Base-by-base conservation (phyloP, 1,140 invertebrate species). In the Drosophila grimshawi region DNA sequence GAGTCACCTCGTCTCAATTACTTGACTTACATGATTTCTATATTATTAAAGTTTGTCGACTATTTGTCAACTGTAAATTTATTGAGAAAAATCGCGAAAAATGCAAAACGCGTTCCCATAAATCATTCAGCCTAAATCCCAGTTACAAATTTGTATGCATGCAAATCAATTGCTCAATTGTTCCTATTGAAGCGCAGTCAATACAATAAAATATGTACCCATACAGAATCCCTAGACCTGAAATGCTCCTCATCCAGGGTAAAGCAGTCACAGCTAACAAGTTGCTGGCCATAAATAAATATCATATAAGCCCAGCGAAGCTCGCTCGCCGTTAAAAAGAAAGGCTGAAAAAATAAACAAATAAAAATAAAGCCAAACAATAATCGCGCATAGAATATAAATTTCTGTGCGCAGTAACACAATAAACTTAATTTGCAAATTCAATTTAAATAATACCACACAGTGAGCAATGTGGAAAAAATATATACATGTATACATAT, bases 341-440 rank as follows among this genome's bases (percentile, higher is more conserved):
- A 35, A 29, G 8, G 27, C 6, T 32, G 48, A 53, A 41, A 46
- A 74, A 39, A 68, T 29, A 49, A 39, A 61, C 57, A 53, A 52
- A 19, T 19, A 19, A 62, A 53, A 11, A 52, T 64, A 76, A 62
- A 32, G 51, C 37, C 51, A 55, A 64, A 71, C 57, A 68, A 79
- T 67, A 79, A 79, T 77, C 74, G 74, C 68, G 78, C 70, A 88
- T 88, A 83, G 83, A 88, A 88, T 86, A 82, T 86, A 86, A 86
- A 86, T 88, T 78, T 74, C 43, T 57, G 35, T 70, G 45, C 8
- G 33, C 43, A 57, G 80, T 71, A 70, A 72, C 55, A 89, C 80
- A 88, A 88, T 88, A 86, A 83, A 88, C 70, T 89, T 89, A 89
- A 88, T 88, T 88, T 88, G 69, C 68, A 89, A 88, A 88, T 89